Evolutionary conservation across 2,888 invertebrate species (phyloP), one percentile per base, ranked within the genome.

Genomic region (Netelia fuscicornis): DNA sequence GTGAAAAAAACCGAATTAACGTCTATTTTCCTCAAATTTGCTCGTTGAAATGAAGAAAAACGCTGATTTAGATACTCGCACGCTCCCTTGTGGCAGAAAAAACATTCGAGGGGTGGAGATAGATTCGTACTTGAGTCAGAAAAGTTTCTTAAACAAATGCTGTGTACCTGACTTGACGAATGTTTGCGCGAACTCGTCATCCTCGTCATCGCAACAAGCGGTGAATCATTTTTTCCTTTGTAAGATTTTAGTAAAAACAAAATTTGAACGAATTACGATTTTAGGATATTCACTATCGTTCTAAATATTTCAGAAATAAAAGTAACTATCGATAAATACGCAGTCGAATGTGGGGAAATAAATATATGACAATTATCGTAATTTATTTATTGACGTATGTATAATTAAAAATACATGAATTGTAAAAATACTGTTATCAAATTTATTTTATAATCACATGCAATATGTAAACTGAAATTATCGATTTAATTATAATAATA

Each of bases 111-210:
- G 3, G 30, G 30, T 30, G 30, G 30, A 17, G 58, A 13, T 10
- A 54, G 10, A 17, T 17, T 75, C 37, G 25, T 20, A 25, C 25
- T 17, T 42, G 58, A 68, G 58, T 77, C 58, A 58, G 58, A 58
- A 37, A 20, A 23, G 10, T 68, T 68, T 23, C 30, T 25, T 17
- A 44, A 37, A 9, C 9, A 60, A 20, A 58, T 58, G 5, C 42
- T 42, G 44, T 56, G 25, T 68, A 58, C 77, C 77, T 68, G 67
- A 77, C 58, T 10, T 9, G 20, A 60, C 56, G 48, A 68, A 37
- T 81, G 48, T 74, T 74, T 74, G 67, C 80, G 8, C 11, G 67
- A 2, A 68, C 58, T 58, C 80, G 80, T 81, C 80, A 81, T 67
- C 71, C 10, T 52, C 58, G 13, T 72, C 37, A 3, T 54, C 37